Evolutionary conservation across 2,797 vertebrate genomes (phyloP), one percentile per base, ranked within the genome.

Genomic region (Sebastes aleutianus): DNA sequence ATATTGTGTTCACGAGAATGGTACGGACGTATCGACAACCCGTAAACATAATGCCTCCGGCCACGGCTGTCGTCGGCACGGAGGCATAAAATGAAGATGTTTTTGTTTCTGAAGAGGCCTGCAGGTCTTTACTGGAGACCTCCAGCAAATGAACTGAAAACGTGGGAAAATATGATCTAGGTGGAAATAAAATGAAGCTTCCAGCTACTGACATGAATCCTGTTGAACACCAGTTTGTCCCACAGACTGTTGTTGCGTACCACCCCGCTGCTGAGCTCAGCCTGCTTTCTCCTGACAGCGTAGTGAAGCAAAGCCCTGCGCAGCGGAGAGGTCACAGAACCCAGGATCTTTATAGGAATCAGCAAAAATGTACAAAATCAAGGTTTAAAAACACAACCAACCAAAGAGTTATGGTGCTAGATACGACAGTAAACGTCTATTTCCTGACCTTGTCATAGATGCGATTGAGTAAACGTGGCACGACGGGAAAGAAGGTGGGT

Each of bases 401-500:
- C 3, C 1, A 0, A 0, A 3, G 11, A 56, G 5, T 61, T 5
- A 31, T 36, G 2, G 54, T 18, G 61, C 36, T 6, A n/a, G 31
- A 18, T 22, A 27, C 1, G 1, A 12, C 32, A 34, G 12, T 3
- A n/a, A 39, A 56, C 8, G 8, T 6, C 0, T 7, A 8, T 70
- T 26, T 18, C 22, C 88, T 57, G 56, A 96, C 96, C 94, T 96
- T 96, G 88, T 96, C 96, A 8, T 96, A 96, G 86, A 96, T 95
- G 79, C 95, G 95, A 79, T 96, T 96, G 76, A 96, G 96, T 58
- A 96, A 85, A 54, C 96, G 95, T 18, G 96, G 96, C 63, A 96
- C 96, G 7, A 96, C 96, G 0, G 96, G 96, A 63, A 96, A 95
- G 87, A 96, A 95, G 34, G 96, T 96, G 1, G 96, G 96, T 80